Evolutionary conservation across 2,888 invertebrate genomes (phyloP).

Genomic region (Pachliopta kotzebuea): DNA sequence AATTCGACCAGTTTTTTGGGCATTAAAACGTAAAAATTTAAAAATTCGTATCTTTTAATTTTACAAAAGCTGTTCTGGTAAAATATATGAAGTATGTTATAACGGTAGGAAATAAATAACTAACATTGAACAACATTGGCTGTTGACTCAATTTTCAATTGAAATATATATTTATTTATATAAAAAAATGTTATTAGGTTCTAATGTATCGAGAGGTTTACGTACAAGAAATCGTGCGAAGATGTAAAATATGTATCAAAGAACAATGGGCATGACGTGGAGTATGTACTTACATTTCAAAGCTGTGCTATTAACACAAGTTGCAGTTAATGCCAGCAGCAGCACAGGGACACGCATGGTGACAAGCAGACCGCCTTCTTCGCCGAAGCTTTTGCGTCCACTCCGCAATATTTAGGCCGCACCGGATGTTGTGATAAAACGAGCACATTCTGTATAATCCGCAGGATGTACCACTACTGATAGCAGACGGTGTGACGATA

Average conservation of each 20-base stretch:
- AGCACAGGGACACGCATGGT: constrained; percentile 47
- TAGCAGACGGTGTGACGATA: constrained; percentile 36
- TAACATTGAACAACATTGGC: not conserved
- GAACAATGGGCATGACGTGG: not conserved
- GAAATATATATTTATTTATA: too few relatives aligned
- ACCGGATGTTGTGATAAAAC: constrained; percentile 40
- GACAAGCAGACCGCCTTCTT: constrained; percentile 11
- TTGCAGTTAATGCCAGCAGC: constrained; percentile 37
- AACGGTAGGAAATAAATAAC: too few relatives aligned
- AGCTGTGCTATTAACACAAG: constrained; percentile 39
- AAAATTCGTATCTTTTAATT: not conserved
- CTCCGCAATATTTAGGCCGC: constrained; percentile 36
- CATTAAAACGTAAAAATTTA: too few relatives aligned
- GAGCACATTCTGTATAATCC: constrained; percentile 48
- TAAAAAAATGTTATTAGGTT: too few relatives aligned
- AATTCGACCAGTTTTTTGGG: not conserved
- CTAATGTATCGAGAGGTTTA: too few relatives aligned
- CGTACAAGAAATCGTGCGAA: too few relatives aligned
- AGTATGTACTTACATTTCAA: constrained; percentile 35
- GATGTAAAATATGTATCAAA: too few relatives aligned
- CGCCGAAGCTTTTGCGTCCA: constrained; percentile 27
- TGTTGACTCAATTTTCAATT: too few relatives aligned
- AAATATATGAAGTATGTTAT: too few relatives aligned
- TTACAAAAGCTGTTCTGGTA: too few relatives aligned
- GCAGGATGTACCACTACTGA: constrained; percentile 55